Percentiles rank a stretch among this genome's conserved stretches.
These are phyloP conservation scores for Esperia sulphurella DNA, from an alignment of 2,888 invertebrate species.

Conservation along the genomic window DNA sequence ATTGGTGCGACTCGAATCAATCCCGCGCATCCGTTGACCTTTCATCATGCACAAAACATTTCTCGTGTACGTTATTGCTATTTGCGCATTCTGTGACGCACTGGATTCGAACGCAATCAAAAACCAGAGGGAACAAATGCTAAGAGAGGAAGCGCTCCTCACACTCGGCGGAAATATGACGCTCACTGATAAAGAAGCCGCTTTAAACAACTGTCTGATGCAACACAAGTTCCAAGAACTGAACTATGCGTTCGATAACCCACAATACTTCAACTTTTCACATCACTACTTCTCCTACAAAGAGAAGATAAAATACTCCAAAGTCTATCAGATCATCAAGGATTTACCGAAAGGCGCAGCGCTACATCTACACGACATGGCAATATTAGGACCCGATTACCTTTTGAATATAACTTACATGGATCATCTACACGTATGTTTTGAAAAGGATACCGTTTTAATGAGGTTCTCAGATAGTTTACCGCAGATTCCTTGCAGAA, in stretches of 20 bases:
- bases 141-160: slow-evolving; percentile 63
- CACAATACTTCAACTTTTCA: slow-evolving; percentile 81
- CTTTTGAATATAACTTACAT: slow-evolving; percentile 82
- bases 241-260: slow-evolving; percentile 73
- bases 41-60: neutral
- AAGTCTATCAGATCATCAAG: slow-evolving; percentile 82
- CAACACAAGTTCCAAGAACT: slow-evolving; percentile 74
- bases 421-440: slow-evolving; percentile 79
- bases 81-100: slow-evolving; percentile 29
- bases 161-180: slow-evolving; percentile 73
- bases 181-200: slow-evolving; percentile 67
- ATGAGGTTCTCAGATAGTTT: slow-evolving; percentile 47
- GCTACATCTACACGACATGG: slow-evolving; percentile 84
- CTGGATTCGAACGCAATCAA: slow-evolving; percentile 18
- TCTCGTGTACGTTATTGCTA: neutral
- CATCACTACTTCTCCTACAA: slow-evolving; percentile 82
- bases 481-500: slow-evolving; percentile 29
- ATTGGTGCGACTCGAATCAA: neutral
- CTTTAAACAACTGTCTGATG: slow-evolving; percentile 80
- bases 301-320: slow-evolving; percentile 77
- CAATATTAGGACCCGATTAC: slow-evolving; percentile 80
- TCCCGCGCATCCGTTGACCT: slow-evolving; percentile 1
- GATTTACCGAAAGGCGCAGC: slow-evolving; percentile 87
- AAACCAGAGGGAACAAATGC: slow-evolving; percentile 54
- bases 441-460: slow-evolving; percentile 24